phyloP scores from a whole-genome alignment of 2,797 vertebrate species.

The Cichlasoma orientale region DNA sequence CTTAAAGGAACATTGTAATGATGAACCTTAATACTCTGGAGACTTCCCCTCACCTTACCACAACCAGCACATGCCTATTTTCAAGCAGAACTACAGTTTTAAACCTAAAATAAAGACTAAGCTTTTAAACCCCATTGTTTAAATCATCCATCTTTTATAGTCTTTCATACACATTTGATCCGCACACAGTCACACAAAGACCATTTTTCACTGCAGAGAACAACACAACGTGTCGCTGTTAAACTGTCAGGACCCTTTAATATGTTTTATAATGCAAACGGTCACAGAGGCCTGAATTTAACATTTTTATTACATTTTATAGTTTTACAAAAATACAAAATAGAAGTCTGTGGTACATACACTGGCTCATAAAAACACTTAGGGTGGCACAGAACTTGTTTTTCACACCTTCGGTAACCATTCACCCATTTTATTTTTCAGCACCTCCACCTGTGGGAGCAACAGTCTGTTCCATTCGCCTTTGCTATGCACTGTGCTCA shows the following conservation, averaged over 20 bases:
- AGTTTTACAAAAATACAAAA: background rate
- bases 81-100: background rate
- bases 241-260: background rate
- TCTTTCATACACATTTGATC: background rate
- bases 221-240: background rate
- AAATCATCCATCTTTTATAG: background rate
- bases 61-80: background rate
- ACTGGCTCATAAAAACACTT: conserved; percentile 2
- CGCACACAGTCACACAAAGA: background rate
- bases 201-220: background rate
- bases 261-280: background rate
- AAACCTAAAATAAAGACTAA: background rate
- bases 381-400: conserved; percentile 51
- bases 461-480: background rate
- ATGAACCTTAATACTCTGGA: conserved; percentile 14
- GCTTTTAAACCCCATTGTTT: background rate
- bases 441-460: conserved; percentile 43
- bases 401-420: conserved; percentile 75
- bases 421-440: conserved; percentile 69
- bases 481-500: background rate
- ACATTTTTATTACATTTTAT: too few species aligned
- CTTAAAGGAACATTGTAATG: background rate
- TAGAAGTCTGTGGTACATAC: background rate
- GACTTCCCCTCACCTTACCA: background rate
- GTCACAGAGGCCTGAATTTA: background rate